phyloP scores from a whole-genome alignment of 2,797 vertebrate genomes.

The Galagoides demidoff region DNA sequence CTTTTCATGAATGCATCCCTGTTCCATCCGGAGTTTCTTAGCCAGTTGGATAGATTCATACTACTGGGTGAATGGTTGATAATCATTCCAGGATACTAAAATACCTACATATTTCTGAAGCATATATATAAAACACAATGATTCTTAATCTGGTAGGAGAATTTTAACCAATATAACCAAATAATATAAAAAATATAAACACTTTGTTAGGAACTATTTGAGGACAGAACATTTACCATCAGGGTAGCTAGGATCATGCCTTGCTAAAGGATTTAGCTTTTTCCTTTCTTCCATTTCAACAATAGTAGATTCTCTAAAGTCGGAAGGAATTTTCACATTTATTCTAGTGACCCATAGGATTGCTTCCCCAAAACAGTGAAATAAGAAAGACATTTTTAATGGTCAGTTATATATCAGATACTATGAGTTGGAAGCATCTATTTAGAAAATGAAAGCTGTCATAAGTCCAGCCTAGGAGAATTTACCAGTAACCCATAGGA shows the following conservation, averaged over 20 bases:
- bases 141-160: background rate
- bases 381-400: background rate
- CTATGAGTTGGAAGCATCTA: background rate
- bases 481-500: background rate
- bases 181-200: background rate
- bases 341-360: background rate
- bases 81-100: background rate
- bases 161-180: background rate
- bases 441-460: conserved; percentile 7
- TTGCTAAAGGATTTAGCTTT: background rate
- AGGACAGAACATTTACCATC: background rate
- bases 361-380: background rate
- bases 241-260: background rate
- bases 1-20: background rate
- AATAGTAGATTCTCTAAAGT: background rate
- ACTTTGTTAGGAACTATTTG: background rate
- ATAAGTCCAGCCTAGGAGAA: background rate
- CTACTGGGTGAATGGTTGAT: background rate
- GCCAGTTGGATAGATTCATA: background rate
- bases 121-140: background rate
- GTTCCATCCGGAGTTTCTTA: background rate
- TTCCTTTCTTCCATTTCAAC: background rate
- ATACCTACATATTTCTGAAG: background rate
- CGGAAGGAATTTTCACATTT: background rate
- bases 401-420: background rate